phyloP scores from a whole-genome alignment of 2,797 vertebrate genomes.

The Picus viridis region DNA sequence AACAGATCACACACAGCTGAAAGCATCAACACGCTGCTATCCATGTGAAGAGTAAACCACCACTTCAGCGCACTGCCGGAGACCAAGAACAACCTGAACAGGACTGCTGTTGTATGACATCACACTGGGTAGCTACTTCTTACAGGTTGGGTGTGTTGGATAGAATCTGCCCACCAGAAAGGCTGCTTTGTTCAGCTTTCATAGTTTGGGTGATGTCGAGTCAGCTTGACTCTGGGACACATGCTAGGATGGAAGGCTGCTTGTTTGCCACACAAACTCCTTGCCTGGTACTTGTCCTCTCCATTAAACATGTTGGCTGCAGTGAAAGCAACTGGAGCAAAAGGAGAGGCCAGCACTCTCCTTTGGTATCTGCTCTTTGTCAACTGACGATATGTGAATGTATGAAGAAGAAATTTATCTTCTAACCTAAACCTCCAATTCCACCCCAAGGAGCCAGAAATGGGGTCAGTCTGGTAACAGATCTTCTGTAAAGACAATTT shows the following conservation, averaged over 20 bases:
- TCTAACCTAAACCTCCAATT: not conserved
- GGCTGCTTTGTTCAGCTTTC: not conserved
- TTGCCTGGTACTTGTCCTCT: not conserved
- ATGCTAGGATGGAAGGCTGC: not conserved
- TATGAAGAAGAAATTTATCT: not conserved
- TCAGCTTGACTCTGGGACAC: not conserved
- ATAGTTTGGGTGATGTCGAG: not conserved
- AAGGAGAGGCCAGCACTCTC: not conserved
- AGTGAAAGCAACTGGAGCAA: not conserved
- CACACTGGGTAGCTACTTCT: not conserved
- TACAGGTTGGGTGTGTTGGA: not conserved
- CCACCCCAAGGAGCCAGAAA: not conserved
- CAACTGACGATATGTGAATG: accelerated
- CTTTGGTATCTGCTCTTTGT: not conserved
- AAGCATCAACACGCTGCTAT: not conserved
- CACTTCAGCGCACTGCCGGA: not conserved
- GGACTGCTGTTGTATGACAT: not conserved
- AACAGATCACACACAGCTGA: not conserved
- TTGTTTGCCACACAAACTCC: not conserved
- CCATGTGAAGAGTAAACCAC: not conserved
- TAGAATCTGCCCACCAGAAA: not conserved
- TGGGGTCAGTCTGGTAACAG: not conserved
- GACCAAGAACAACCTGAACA: not conserved
- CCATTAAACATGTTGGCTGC: not conserved
- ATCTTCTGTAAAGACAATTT: not conserved